Base-by-base conservation (phyloP, 1,140 invertebrate species). In the Aricia agestis region DNA sequence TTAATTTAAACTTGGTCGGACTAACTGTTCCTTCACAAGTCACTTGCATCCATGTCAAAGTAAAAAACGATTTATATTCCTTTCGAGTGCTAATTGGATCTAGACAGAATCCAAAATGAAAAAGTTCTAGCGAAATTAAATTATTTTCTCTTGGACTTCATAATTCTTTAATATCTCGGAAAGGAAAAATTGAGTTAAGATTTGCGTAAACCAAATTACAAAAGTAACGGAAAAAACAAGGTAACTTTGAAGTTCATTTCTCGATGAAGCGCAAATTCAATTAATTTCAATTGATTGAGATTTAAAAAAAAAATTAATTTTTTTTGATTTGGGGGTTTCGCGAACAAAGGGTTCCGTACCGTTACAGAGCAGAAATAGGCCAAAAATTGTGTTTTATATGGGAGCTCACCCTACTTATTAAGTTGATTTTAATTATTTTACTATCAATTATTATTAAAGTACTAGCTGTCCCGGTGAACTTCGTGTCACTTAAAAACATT, bases 41-140 rank as follows among this genome's bases (percentile, higher is more conserved):
- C 58, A 59, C n/a, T 59, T 59, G 58, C 58, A 59, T 18, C 58
- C 58, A 59, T 59, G 58, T 18, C 18, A 18, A 59, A 59, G 58
- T 59, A 52, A 18, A 19, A 59, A 59, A 59, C 58, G 58, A 59
- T 59, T 59, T 59, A 59, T 59, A 59, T 59, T 59, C 58, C n/a
- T 59, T 59, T 59, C 58, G 17, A 59, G 18, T 59, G 18, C 58
- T 59, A 59, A 59, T 59, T 59, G 58, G 45, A 52, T 52, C 45
- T 52, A 52, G 13, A 15, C 45, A 52, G 45, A 52, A 52, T 15
- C 13, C 45, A 52, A 52, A 59, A 59, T 17, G 18, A 59, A 59
- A 59, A 59, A n/a, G 58, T 59, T 59, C 18, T 59, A 59, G 17
- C n/a, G 17, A 59, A 59, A 59, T 59, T 59, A 59, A 59, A 59